Conservation (phyloP, 2,113 vertebrate species). For the Mungos mungo region DNA sequence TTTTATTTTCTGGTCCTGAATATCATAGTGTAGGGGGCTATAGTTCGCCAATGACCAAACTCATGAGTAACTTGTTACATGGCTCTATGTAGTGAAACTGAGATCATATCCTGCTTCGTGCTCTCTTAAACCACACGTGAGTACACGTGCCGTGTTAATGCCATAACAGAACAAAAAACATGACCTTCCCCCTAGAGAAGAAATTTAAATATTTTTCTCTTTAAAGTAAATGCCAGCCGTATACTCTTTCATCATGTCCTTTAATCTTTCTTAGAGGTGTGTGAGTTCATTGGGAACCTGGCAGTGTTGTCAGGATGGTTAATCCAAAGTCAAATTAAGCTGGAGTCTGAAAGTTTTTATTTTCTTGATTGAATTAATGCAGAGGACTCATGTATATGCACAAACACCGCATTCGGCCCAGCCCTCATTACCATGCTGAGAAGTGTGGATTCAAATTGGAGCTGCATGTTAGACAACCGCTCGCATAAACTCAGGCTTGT, state of each 20-base stretch:
- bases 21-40: neutral
- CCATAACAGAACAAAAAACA: neutral
- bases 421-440: conserved; percentile 60
- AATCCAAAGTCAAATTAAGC: conserved; percentile 24
- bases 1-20: neutral
- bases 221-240: conserved; percentile 2
- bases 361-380: conserved; percentile 46
- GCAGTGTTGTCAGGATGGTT: neutral
- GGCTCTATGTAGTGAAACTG: neutral
- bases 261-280: neutral
- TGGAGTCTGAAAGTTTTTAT: neutral
- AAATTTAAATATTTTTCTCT: neutral
- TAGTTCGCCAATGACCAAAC: neutral
- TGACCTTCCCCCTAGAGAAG: neutral
- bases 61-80: neutral
- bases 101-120: neutral
- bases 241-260: neutral
- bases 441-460: conserved; percentile 70
- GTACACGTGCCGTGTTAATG: neutral
- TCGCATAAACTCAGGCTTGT: conserved; percentile 68
- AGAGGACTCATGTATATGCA: conserved; percentile 44
- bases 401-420: conserved; percentile 52
- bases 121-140: neutral
- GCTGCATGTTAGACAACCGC: conserved; percentile 48
- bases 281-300: neutral